Evolutionary conservation across 2,888 invertebrate species (phyloP).

Genomic region (Agriotes lineatus): DNA sequence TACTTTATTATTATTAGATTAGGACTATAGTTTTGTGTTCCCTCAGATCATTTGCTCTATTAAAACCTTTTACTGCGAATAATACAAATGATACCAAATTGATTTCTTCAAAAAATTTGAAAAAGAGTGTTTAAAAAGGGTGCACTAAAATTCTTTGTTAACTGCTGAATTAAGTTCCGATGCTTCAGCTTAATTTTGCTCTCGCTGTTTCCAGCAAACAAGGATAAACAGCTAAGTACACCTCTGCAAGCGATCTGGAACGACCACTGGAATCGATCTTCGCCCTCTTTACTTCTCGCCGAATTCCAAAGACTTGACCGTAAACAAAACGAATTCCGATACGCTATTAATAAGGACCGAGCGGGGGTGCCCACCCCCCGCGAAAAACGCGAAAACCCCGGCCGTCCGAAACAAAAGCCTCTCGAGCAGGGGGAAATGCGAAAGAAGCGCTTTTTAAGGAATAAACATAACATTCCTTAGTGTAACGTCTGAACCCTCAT

Average conservation of each 20-base stretch:
- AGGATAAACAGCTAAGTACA: not conserved
- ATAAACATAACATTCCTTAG: constrained; percentile 54
- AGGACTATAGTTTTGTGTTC: too few relatives aligned
- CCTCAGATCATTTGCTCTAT: too few relatives aligned
- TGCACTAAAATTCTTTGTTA: too few relatives aligned
- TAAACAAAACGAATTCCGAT: not conserved
- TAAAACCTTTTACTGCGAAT: too few relatives aligned
- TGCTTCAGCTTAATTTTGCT: too few relatives aligned
- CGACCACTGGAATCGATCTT: not conserved
- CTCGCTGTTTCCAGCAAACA: too few relatives aligned
- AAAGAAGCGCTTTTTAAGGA: constrained; percentile 20
- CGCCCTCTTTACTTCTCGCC: not conserved
- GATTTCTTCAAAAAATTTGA: too few relatives aligned
- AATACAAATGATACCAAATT: too few relatives aligned
- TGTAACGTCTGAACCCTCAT: constrained; percentile 61
- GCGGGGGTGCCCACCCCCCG: not conserved
- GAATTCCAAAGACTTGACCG: not conserved
- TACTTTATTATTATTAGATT: too few relatives aligned
- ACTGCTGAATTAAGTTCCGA: too few relatives aligned
- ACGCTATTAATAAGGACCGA: not conserved
- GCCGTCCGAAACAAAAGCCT: too few relatives aligned
- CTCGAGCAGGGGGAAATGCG: not conserved
- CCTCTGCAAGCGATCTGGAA: not conserved
- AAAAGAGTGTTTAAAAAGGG: too few relatives aligned
- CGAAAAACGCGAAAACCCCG: not conserved